Percentiles rank a stretch among this genome's conserved stretches.
These are phyloP conservation scores for Aethes cnicana DNA, from an alignment of 2,888 invertebrate genomes.

Conservation along the genomic window DNA sequence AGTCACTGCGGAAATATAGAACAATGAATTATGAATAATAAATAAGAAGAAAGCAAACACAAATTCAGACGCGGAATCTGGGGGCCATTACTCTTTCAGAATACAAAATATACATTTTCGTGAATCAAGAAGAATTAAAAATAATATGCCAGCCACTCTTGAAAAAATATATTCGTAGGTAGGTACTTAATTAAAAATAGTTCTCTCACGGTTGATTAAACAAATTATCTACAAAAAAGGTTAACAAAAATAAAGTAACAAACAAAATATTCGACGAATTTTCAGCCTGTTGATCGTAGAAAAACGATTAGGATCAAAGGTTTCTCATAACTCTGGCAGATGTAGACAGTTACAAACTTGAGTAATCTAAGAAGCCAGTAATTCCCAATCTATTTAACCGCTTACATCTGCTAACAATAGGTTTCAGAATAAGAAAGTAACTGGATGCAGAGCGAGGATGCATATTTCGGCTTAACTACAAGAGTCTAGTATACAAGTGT, in stretches of 20 bases:
- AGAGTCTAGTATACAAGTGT: constrained; percentile 30
- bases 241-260: background rate
- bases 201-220: too few species aligned
- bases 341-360: constrained; percentile 25
- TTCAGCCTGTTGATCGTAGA: background rate
- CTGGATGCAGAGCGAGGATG: constrained; percentile 23
- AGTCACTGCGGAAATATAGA: constrained; percentile 74
- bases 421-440: constrained; percentile 15
- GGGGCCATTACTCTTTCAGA: constrained; percentile 35
- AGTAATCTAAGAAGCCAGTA: too few species aligned
- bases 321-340: constrained; percentile 14
- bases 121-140: too few species aligned
- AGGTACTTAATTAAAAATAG: too few species aligned
- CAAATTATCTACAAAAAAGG: background rate
- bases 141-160: too few species aligned
- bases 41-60: constrained; percentile 67
- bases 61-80: constrained; percentile 55
- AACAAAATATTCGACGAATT: background rate
- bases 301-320: background rate
- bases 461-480: constrained; percentile 26
- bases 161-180: too few species aligned
- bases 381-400: constrained; percentile 8
- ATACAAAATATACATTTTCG: background rate
- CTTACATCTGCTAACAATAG: constrained; percentile 23
- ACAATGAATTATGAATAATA: constrained; percentile 74